Base-by-base conservation (phyloP, 2,888 invertebrate genomes). In the Panopea generosa region DNA sequence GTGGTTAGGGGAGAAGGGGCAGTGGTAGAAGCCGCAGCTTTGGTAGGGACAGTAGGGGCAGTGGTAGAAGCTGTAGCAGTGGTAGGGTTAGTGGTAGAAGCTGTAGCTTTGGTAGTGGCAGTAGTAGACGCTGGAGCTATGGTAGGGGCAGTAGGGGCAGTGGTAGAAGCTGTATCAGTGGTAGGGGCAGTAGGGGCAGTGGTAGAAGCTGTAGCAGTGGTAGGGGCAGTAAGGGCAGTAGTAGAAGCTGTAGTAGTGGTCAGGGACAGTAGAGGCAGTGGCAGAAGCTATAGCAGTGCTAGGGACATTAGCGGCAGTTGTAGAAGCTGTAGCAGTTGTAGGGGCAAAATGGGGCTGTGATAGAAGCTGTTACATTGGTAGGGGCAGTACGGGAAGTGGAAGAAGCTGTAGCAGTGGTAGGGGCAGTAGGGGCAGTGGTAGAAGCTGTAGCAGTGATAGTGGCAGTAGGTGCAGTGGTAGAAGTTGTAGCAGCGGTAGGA, bases 271-370 rank as follows among this genome's bases (percentile, higher is more conserved):
- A 53, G 26, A 6, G 24, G n/a, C 18, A 22, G 26, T 53, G 24
- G n/a, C 24, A 53, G 53, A 53, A 53, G 53, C 24, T 9, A 26
- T 22, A 53, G 53, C 20, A n/a, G n/a, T n/a, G n/a, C n/a, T n/a
- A n/a, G n/a, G n/a, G n/a, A n/a, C n/a, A n/a, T 9, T 40, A 40
- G 40, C 16, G 16, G 40, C 40, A 40, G 40, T n/a, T n/a, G n/a
- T n/a, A n/a, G n/a, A n/a, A n/a, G n/a, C n/a, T n/a, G n/a, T n/a
- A 40, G 40, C 14, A 40, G 40, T 11, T 11, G 40, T 40, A n/a
- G 18, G 9, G 18, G 9, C 9, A 14, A 49, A 14, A 14, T n/a
- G 18, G 18, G 9, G 18, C 7, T 49, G 18, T 9, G 9, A 49
- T 9, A 14, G n/a, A n/a, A n/a, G n/a, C n/a, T n/a, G n/a, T 53